Evolutionary conservation across 2,888 invertebrate species (phyloP).

Genomic region (Philopedon plagiatum): DNA sequence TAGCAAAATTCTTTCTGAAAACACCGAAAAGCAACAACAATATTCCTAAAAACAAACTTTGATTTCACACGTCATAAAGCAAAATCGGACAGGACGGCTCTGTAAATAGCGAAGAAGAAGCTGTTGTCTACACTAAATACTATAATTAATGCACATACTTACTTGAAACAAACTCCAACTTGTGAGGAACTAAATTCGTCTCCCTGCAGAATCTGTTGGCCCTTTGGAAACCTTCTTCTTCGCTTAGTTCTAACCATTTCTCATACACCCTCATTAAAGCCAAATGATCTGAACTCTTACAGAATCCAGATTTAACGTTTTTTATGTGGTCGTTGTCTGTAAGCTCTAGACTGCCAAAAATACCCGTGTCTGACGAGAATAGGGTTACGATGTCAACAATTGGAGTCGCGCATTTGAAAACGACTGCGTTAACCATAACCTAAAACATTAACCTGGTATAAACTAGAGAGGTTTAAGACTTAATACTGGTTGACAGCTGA

Average conservation of each 20-base stretch:
- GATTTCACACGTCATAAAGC: no score
- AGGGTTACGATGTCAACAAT: constrained; percentile 69
- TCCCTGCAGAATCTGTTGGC: constrained; percentile 68
- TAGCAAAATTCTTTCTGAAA: no score
- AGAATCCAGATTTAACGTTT: constrained; percentile 70
- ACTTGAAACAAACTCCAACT: constrained; percentile 72
- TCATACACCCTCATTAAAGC: constrained; percentile 73
- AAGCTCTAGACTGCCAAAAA: constrained; percentile 70
- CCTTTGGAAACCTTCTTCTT: constrained; percentile 58
- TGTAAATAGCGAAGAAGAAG: no score
- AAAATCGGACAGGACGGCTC: no score
- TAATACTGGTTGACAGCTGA: no score
- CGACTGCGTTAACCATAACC: constrained; percentile 73
- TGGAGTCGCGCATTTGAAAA: constrained; percentile 73
- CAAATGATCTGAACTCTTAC: constrained; percentile 75
- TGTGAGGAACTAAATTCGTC: constrained; percentile 69
- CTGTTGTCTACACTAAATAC: no score
- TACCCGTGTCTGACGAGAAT: constrained; percentile 70
- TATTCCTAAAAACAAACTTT: no score
- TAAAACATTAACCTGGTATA: constrained; percentile 3
- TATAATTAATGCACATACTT: constrained; percentile 56
- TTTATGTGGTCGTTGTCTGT: constrained; percentile 71
- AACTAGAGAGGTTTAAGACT: no score
- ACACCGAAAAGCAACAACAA: no score
- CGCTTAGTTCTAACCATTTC: constrained; percentile 68